These are phyloP conservation scores for Orthosia gracilis DNA, from an alignment of 2,888 invertebrate genomes.

Conservation along the genomic window DNA sequence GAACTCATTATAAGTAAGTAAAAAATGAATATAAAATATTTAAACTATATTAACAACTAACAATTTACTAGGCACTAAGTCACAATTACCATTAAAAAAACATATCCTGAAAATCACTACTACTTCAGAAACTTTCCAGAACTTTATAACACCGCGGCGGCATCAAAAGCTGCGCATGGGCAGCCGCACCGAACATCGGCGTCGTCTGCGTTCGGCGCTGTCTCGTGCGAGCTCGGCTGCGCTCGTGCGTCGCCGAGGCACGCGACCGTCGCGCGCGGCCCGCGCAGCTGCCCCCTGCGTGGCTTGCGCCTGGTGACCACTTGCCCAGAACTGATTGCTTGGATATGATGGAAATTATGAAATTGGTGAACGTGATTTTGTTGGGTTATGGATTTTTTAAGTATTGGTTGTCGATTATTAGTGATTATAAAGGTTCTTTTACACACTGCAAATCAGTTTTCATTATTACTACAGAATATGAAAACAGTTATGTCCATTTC, in stretches of 20 bases:
- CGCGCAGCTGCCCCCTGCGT: slow-evolving; percentile 76
- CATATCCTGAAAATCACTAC: background rate
- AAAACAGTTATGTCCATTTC: background rate
- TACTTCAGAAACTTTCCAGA: slow-evolving; percentile 1
- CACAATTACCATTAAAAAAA: background rate
- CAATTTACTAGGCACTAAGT: too few species aligned
- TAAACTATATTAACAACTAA: too few species aligned
- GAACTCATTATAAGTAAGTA: background rate
- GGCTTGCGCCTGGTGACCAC: slow-evolving; percentile 70
- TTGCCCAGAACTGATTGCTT: slow-evolving; percentile 84
- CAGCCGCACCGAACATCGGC: slow-evolving; percentile 53
- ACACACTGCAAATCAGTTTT: background rate
- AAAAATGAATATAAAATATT: background rate
- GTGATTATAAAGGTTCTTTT: background rate
- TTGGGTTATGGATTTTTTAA: background rate
- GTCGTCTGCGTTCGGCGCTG: slow-evolving; percentile 58
- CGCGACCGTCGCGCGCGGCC: slow-evolving; percentile 85
- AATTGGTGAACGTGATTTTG: slow-evolving; percentile 40
- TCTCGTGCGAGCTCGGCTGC: slow-evolving; percentile 80
- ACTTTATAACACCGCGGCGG: slow-evolving; percentile 42
- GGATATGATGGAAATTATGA: slow-evolving; percentile 68
- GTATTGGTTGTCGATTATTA: background rate
- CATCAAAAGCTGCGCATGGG: slow-evolving; percentile 56
- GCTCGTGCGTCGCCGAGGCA: slow-evolving; percentile 85
- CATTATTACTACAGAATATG: background rate